Evolutionary conservation across 2,797 vertebrate species (phyloP).

Genomic region (Natrix natrix): DNA sequence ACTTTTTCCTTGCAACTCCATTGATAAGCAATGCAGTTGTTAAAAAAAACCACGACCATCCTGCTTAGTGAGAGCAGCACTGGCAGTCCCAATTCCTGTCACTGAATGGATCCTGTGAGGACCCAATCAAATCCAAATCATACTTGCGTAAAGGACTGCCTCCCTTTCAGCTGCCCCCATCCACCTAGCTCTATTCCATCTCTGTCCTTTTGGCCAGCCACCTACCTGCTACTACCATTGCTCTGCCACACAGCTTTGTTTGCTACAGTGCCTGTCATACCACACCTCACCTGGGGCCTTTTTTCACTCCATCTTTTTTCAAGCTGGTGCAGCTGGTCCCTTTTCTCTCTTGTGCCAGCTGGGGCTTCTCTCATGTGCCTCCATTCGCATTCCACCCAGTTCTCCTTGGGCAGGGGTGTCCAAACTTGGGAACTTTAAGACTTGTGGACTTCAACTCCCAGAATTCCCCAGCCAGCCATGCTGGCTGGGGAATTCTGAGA

Average conservation of each 20-base stretch:
- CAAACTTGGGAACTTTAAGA: too few species aligned
- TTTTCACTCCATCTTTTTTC: background rate
- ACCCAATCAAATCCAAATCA: too few species aligned
- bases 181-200: background rate
- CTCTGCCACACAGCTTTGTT: background rate
- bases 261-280: background rate
- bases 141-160: too few species aligned
- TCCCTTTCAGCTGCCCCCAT: background rate
- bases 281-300: background rate
- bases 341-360: background rate
- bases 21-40: background rate
- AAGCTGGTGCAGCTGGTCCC: background rate
- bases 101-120: background rate
- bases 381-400: background rate
- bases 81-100: background rate
- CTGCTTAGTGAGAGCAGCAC: too few species aligned
- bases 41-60: background rate
- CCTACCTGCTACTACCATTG: background rate
- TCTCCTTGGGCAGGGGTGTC: background rate
- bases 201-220: background rate
- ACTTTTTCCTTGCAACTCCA: background rate
- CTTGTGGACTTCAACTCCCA: too few species aligned
- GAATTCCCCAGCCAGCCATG: too few species aligned
- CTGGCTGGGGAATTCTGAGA: too few species aligned
- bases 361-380: background rate